phyloP scores from a whole-genome alignment of 1,140 invertebrate genomes.

The Rhopalosiphum padi region DNA sequence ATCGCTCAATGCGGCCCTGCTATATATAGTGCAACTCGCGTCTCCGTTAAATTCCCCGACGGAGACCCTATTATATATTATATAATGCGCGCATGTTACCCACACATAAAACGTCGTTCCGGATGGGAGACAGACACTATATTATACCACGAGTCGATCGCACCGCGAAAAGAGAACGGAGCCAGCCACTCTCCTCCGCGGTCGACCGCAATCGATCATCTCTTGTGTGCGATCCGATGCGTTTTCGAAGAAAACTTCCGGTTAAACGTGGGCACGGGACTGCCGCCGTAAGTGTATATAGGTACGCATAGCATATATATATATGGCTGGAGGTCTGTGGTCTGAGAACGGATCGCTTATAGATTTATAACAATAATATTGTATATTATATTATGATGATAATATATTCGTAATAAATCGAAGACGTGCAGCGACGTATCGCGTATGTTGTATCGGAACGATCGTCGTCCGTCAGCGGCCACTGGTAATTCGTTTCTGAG shows the following conservation, averaged over 20 bases:
- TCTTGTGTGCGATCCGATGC: background rate
- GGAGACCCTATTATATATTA: no score
- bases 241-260: background rate
- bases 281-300: background rate
- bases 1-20: no score
- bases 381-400: background rate
- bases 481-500: constrained; percentile 44
- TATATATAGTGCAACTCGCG: no score
- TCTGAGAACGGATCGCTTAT: constrained; percentile 6
- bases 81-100: no score
- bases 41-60: no score
- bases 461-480: background rate
- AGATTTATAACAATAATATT: background rate
- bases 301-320: no score
- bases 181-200: background rate
- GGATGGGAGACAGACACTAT: no score
- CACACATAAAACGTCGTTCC: no score
- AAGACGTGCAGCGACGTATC: background rate
- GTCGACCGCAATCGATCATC: background rate
- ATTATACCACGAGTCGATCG: no score
- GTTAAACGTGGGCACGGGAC: background rate
- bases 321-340: background rate
- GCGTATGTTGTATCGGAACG: background rate
- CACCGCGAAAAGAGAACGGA: background rate
- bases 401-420: constrained; percentile 17